A percentile compares a stretch with the other conserved stretches of the same genome.
Conservation (phyloP, 2,113 vertebrate genomes). For the Spermophilus dauricus region DNA sequence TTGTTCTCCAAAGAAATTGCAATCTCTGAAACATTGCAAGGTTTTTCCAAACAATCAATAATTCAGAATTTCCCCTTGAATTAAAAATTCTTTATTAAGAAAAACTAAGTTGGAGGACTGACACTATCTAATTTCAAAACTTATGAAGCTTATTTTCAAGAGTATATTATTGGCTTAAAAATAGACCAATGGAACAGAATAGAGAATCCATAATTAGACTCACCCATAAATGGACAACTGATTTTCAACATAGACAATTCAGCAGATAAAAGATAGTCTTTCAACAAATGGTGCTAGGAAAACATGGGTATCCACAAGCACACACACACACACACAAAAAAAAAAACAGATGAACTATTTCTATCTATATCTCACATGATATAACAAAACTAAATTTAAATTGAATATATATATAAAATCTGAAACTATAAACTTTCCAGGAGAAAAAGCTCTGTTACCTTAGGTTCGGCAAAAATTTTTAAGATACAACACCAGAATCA, state of each 20-base stretch:
- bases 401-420: neutral
- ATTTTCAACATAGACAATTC: slow-evolving; percentile 39
- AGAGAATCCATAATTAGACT: neutral
- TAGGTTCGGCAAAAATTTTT: neutral
- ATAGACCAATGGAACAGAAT: neutral
- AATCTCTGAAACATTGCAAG: slow-evolving; percentile 34
- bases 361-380: neutral
- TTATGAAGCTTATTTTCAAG: slow-evolving; percentile 34
- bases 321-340: neutral
- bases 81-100: slow-evolving; percentile 56
- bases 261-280: slow-evolving; percentile 8
- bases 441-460: neutral
- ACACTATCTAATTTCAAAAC: neutral
- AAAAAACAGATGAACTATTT: neutral
- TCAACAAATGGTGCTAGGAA: neutral
- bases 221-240: neutral
- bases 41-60: slow-evolving; percentile 17
- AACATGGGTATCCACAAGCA: neutral
- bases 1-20: slow-evolving; percentile 46
- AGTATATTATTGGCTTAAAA: neutral
- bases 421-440: neutral
- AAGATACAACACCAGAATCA: neutral
- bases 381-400: slow-evolving; percentile 19
- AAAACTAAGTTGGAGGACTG: neutral
- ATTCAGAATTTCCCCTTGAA: slow-evolving; percentile 48